phyloP scores from a whole-genome alignment of 53 echinoderm and acorn worm species.

The Antedon mediterranea region DNA sequence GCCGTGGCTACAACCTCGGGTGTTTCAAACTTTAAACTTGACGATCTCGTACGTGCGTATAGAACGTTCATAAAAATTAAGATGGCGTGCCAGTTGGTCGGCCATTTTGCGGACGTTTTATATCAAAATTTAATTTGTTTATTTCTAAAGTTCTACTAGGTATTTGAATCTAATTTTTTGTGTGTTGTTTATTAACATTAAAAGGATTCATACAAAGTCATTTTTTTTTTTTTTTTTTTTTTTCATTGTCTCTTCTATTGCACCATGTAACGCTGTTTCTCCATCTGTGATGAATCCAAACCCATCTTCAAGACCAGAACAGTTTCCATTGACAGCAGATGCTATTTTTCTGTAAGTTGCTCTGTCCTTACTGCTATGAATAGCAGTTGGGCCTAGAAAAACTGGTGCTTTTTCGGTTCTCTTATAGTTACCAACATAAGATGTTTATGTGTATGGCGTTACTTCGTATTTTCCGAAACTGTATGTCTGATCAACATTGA shows the following conservation, averaged over 20 bases:
- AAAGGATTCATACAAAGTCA: too few species aligned
- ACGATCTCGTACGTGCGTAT: too few species aligned
- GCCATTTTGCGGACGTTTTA: too few species aligned
- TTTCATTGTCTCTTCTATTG: neutral
- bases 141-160: too few species aligned
- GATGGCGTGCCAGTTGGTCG: too few species aligned
- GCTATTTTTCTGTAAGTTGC: slow-evolving; percentile 10
- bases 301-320: neutral
- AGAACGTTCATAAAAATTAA: too few species aligned
- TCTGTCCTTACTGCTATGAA: slow-evolving; percentile 8
- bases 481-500: slow-evolving; percentile 24
- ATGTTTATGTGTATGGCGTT: slow-evolving; percentile 19
- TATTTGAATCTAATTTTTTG: too few species aligned
- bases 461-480: slow-evolving; percentile 13
- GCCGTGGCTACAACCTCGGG: too few species aligned
- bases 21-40: too few species aligned
- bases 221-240: too few species aligned
- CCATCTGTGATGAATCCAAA: slow-evolving; percentile 22
- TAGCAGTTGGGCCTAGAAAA: slow-evolving; percentile 21
- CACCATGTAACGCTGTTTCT: slow-evolving; percentile 6
- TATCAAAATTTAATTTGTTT: too few species aligned
- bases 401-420: neutral
- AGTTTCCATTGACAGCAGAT: neutral
- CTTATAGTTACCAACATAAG: neutral
- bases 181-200: too few species aligned